Base-by-base conservation (phyloP, 2,113 vertebrate species). In the Apodemus speciosus region DNA sequence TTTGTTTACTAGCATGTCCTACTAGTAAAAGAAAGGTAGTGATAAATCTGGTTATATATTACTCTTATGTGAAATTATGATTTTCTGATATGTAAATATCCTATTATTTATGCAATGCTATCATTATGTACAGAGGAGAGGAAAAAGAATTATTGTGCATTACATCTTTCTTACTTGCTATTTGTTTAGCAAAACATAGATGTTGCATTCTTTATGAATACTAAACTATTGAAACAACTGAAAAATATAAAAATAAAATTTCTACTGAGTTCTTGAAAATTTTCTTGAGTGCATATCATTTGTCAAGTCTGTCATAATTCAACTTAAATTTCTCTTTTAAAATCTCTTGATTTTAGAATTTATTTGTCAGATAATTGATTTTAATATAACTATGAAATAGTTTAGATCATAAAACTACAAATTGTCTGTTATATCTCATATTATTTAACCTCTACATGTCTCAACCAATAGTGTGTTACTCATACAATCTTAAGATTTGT, bases 1-100 rank as follows among this genome's bases (percentile, higher is more conserved):
- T 92, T 73, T 93, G 64, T 86, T 90, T 92, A 92, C 43, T 80
- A 79, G 58, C 21, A 88, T 56, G 58, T 62, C 89, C 88, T 94
- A 80, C 9, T 84, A 92, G 69, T 71, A 6, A n/a, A 85, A 93
- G 51, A 85, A 77, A 27, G 9, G 85, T 89, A 86, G 49, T 86
- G 51, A 75, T 88, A 92, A 93, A 21, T 46, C 79, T 90, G 6
- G 2, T 43, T 90, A 88, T 1, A 49, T 32, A 23, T 66, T 94
- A 71, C 81, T 87, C 84, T 88, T 69, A 89, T 91, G 49, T 68
- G 53, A 93, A 38, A 79, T 75, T 23, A 90, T 60, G 8, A 79
- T 79, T 84, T 94, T 88, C 25, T 51, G 46, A 84, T 87, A 9
- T 84, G 7, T 86, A 93, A 93, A 62, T 80, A 95, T 79, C 13